A percentile compares a stretch with the other conserved stretches of the same genome.
These are phyloP conservation scores for Mesitornis unicolor DNA, from an alignment of 2,113 vertebrate genomes.

Conservation along the genomic window DNA sequence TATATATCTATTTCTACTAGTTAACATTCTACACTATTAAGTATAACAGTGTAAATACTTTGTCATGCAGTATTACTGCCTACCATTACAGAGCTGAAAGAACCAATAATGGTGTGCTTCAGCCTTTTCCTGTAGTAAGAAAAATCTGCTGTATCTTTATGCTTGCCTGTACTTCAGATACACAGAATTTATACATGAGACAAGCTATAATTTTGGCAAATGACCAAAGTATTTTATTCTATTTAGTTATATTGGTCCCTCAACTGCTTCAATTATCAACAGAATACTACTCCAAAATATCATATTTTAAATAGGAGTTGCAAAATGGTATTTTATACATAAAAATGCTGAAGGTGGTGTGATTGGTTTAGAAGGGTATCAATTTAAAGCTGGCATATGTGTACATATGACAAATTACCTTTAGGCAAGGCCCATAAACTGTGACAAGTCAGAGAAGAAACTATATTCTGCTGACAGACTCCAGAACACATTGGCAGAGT, in stretches of 20 bases:
- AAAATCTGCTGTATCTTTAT: slow-evolving; percentile 3
- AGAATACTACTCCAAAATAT: background rate
- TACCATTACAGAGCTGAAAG: background rate
- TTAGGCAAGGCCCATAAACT: background rate
- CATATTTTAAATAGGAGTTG: background rate
- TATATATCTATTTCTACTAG: background rate
- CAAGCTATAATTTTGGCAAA: background rate
- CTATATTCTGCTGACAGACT: background rate
- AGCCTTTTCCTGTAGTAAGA: background rate
- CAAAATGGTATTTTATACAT: background rate
- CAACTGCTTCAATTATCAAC: slow-evolving; percentile 3
- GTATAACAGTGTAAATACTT: background rate
- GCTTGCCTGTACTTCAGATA: background rate
- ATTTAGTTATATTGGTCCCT: background rate
- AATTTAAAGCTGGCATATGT: background rate
- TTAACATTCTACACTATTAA: background rate
- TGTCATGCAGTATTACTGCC: background rate
- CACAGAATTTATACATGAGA: background rate
- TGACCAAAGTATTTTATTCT: background rate
- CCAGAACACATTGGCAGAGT: background rate
- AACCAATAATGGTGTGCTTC: background rate
- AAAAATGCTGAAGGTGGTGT: background rate
- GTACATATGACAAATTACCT: background rate
- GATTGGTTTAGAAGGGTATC: background rate
- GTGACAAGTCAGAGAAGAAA: background rate